Base-by-base conservation (phyloP, 1,140 invertebrate species). In the Diorhabda sublineata region DNA sequence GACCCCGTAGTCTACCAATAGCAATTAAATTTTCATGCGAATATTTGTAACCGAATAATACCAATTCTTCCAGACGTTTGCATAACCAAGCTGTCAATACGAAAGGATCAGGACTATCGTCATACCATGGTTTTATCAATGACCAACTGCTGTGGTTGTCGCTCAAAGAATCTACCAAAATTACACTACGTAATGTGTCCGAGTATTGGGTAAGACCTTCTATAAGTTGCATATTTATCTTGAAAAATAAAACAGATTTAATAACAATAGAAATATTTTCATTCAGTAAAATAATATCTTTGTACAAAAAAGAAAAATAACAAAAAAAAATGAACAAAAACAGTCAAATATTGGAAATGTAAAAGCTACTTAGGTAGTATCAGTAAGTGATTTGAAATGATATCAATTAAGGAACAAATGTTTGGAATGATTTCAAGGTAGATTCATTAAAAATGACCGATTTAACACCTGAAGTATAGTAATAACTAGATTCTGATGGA, bases 11-110 rank as follows among this genome's bases (percentile, higher is more conserved):
- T 61, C 90, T 81, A 56, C 88, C 86, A 61, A 92, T 90, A 42
- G 88, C 90, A 42, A 92, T 82, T 42, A 92, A 76, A 81, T 91
- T 88, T 71, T 90, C 83, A 69, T 85, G 84, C 66, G 79, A 82
- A 76, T 90, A 87, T 72, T 86, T 84, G 73, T 89, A 88, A 58
- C 89, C 88, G 43, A 73, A 75, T 42, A 90, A 78, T 61, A 91
- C 87, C 42, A 93, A 81, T 76, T 91, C 86, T 69, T 85, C 80
- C 8, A 93, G 84, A 62, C 87, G 85, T 58, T 82, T 83, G 77
- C 91, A 93, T 63, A 87, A 85, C 92, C 92, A 93, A 7, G 91
- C 87, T 73, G 90, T 81, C 83, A 93, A 88, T 3, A 93, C 86
- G 69, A 93, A 84, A 4, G 90, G 89, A 81, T 93, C 90, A 58